Evolutionary conservation across 2,797 vertebrate species (phyloP), one percentile per base, ranked within the genome.

Genomic region (Scolopax bukidnonensis): DNA sequence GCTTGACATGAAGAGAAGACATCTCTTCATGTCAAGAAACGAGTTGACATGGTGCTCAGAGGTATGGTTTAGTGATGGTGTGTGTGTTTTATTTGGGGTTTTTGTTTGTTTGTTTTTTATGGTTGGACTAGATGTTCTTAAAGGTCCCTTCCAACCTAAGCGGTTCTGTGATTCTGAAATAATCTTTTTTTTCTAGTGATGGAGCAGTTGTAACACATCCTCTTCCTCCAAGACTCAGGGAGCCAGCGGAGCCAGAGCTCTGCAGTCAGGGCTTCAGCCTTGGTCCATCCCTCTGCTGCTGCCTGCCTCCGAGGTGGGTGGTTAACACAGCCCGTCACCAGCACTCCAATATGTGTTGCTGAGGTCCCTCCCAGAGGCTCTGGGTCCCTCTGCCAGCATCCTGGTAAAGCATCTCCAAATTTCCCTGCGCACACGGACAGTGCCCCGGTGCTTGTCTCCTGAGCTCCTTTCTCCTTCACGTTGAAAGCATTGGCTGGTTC

Each of bases 401-500:
- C 70, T 64, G 67, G 23, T 30, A 73, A 59, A 92, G 38, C 28
- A 2, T 38, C 63, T 36, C 78, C 75, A 56, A 53, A 90, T 84
- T 14, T 77, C 40, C 36, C 51, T 9, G 1, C 21, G 48, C 28
- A 1, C 18, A 6, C 1, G 0, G 78, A 25, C 74, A 67, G 89
- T 0, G 0, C 28, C 4, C 38, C 0, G 0, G 59, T 43, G 56
- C 70, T 67, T 4, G 3, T 93, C 91, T 97, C 41, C 68, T 15
- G 19, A 88, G 84, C 88, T 85, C 36, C 70, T 89, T 94, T 84
- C 74, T 83, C 73, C 77, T 90, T 92, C 89, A 9, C 40, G 69
- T 74, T 69, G 92, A 84, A 95, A 81, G 85, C 38, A 0, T 81
- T 84, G 89, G 81, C 89, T 82, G 84, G 68, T 57, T 85, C 4